Evolutionary conservation across 2,888 invertebrate genomes (phyloP).

Genomic region (Acanthosepion esculentum): DNA sequence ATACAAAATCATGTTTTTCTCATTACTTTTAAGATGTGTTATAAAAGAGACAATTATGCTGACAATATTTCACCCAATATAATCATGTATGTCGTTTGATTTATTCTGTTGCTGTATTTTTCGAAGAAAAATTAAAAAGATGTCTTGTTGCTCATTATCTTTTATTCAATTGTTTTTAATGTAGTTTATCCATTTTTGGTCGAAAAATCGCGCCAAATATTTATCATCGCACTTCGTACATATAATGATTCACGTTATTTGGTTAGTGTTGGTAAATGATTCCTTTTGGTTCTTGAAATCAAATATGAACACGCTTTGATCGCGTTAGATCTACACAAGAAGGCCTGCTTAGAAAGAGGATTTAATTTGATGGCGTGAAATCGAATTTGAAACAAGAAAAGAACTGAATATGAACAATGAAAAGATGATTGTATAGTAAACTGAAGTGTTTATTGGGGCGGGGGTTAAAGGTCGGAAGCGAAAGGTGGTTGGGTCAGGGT

Average conservation of each 20-base stretch:
- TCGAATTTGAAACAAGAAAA: background rate
- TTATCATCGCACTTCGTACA: background rate
- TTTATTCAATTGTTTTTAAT: background rate
- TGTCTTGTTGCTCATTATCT: background rate
- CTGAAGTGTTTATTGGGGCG: background rate
- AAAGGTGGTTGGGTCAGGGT: too few relatives aligned
- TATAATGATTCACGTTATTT: background rate
- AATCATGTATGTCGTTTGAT: background rate
- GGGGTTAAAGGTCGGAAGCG: too few relatives aligned
- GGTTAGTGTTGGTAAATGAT: background rate
- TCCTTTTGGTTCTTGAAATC: background rate
- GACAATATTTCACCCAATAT: background rate
- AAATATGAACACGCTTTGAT: background rate
- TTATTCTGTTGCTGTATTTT: background rate
- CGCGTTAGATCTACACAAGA: background rate
- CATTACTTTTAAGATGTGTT: background rate
- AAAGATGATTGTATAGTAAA: background rate
- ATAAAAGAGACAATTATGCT: background rate
- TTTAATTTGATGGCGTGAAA: background rate
- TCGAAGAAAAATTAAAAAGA: background rate
- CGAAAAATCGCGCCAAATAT: background rate
- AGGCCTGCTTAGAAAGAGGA: background rate
- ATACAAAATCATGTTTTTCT: background rate
- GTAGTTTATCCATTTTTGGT: background rate
- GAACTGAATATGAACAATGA: background rate